phyloP scores from a whole-genome alignment of 1,140 invertebrate genomes.

The Metaphire vulgaris region DNA sequence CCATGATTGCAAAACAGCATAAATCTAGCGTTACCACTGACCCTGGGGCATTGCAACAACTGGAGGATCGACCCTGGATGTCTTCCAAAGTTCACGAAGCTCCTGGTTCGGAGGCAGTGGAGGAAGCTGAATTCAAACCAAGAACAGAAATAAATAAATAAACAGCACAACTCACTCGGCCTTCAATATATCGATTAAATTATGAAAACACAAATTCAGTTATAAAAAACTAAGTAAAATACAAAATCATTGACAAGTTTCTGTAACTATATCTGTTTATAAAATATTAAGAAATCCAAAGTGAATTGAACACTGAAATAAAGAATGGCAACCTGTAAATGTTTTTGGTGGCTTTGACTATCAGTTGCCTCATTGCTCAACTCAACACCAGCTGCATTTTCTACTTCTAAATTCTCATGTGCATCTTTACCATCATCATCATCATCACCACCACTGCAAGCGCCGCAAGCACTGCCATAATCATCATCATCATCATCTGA shows the following conservation, averaged over 20 bases:
- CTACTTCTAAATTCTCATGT: not conserved
- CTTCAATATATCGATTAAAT: not conserved
- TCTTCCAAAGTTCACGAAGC: not conserved
- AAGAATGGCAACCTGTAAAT: not conserved
- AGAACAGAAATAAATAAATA: not conserved
- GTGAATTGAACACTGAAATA: too few species aligned
- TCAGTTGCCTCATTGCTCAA: not conserved
- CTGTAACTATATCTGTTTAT: too few species aligned
- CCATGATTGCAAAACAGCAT: not conserved
- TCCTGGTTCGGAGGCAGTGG: not conserved
- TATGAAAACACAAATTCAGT: not conserved
- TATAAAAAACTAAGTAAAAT: too few species aligned
- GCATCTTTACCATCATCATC: not conserved
- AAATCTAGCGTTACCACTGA: not conserved
- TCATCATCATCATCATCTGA: constrained; percentile 1
- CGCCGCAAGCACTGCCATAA: not conserved
- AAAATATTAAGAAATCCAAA: too few species aligned
- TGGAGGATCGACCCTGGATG: not conserved
- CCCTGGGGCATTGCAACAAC: not conserved
- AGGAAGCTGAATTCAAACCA: not conserved
- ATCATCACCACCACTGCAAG: not conserved
- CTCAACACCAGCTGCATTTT: not conserved
- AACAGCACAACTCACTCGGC: not conserved
- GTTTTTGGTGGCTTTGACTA: not conserved
- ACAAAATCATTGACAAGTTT: too few species aligned